Evolutionary conservation across 2,888 invertebrate species (phyloP).

Genomic region (Drosophila suboccidentalis): DNA sequence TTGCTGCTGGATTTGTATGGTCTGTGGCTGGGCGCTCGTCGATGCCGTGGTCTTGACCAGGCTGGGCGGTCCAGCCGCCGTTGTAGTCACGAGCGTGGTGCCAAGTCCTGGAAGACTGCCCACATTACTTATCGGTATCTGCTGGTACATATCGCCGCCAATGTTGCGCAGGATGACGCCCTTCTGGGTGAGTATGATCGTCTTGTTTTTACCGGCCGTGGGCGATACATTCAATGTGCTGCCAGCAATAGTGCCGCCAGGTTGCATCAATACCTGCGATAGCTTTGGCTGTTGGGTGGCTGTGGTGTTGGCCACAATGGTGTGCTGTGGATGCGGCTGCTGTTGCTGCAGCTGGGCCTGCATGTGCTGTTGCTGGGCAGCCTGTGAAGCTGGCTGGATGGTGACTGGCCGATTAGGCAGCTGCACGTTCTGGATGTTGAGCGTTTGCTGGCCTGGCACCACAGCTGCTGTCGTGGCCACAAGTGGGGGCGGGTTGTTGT

Average conservation of each 20-base stretch:
- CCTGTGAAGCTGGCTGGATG: conserved; percentile 85
- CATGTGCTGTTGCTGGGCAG: conserved; percentile 84
- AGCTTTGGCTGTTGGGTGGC: conserved; percentile 85
- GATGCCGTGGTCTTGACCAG: conserved; percentile 83
- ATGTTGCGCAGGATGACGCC: conserved; percentile 85
- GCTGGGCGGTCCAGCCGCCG: conserved; percentile 84
- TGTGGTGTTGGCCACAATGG: conserved; percentile 84
- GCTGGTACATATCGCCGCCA: conserved; percentile 85
- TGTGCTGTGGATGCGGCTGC: conserved; percentile 84
- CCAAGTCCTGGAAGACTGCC: conserved; percentile 80
- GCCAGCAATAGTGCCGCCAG: conserved; percentile 65
- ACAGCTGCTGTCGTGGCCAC: conserved; percentile 81
- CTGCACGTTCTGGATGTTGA: conserved; percentile 85
- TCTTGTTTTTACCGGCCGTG: conserved; percentile 82
- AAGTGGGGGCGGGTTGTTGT: conserved; percentile 84
- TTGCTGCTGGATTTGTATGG: conserved; percentile 79
- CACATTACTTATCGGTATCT: conserved; percentile 85
- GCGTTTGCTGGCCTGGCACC: conserved; percentile 74
- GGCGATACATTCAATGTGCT: conserved; percentile 75
- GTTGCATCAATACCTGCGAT: conserved; percentile 85
- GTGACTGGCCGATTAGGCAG: conserved; percentile 85
- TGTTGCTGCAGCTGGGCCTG: conserved; percentile 85
- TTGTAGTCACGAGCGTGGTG: conserved; percentile 82
- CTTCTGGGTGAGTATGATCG: conserved; percentile 85
- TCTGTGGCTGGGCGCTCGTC: conserved; percentile 73